Conservation (phyloP, 1,140 invertebrate species). For the Forficula auricularia region DNA sequence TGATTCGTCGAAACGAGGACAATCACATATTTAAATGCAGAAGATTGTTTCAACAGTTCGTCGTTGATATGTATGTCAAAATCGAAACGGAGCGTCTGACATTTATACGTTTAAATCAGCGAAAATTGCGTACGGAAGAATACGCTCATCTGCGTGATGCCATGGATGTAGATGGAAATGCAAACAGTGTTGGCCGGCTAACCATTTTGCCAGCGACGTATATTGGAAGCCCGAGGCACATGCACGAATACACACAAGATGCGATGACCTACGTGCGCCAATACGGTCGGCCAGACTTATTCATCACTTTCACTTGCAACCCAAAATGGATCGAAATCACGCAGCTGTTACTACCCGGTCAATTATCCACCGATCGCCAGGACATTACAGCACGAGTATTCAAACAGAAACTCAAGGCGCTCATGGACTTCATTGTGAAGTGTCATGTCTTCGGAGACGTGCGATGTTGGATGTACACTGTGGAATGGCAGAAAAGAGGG, state of each 20-base stretch:
- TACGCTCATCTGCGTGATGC: slow-evolving; percentile 19
- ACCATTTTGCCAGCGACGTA: neutral
- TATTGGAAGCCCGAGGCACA: slow-evolving; percentile 3
- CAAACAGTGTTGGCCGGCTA: neutral
- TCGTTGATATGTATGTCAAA: slow-evolving; percentile 8
- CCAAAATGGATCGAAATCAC: slow-evolving; percentile 22
- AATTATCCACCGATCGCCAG: slow-evolving; percentile 16
- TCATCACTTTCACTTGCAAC: slow-evolving; percentile 33
- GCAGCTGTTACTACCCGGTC: slow-evolving; percentile 18
- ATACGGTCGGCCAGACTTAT: slow-evolving; percentile 16
- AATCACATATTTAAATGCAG: neutral
- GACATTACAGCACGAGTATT: too few relatives aligned
- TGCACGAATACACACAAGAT: slow-evolving; percentile 7
- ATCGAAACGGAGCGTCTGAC: neutral
- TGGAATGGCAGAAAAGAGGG: slow-evolving; percentile 15
- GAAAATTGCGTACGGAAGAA: slow-evolving; percentile 19
- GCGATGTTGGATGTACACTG: slow-evolving; percentile 2
- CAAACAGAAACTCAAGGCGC: too few relatives aligned
- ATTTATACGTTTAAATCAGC: slow-evolving; percentile 9
- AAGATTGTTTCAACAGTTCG: slow-evolving; percentile 1
- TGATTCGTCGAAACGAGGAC: neutral
- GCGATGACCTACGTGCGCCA: slow-evolving; percentile 4
- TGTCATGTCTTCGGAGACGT: neutral
- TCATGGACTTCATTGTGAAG: slow-evolving; percentile 3
- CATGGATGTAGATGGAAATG: slow-evolving; percentile 1